A percentile compares a stretch with the other conserved stretches of the same genome.
phyloP scores from a whole-genome alignment of 2,113 vertebrate species.

The Pluvialis apricaria region DNA sequence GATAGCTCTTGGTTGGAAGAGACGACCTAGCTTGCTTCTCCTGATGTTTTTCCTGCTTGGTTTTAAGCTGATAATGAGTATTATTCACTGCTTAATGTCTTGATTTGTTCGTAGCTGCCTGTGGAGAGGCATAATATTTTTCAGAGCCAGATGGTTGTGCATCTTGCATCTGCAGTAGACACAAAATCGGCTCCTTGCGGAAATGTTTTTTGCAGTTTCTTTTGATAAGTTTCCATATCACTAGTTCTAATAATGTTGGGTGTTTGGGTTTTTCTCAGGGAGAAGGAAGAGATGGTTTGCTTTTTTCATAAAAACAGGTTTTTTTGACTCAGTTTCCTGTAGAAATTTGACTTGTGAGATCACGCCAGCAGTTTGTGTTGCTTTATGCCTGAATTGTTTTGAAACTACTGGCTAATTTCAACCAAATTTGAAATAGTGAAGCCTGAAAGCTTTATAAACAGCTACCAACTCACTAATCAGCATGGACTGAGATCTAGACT shows the following conservation, averaged over 20 bases:
- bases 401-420: not conserved
- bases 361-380: not conserved
- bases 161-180: not conserved
- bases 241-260: not conserved
- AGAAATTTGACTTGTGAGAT: not conserved
- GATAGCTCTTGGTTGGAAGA: not conserved
- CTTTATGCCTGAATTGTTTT: not conserved
- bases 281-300: not conserved
- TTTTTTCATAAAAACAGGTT: not conserved
- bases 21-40: not conserved
- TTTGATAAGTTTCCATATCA: not conserved
- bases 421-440: not conserved
- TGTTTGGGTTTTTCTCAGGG: not conserved
- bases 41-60: not conserved
- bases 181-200: not conserved
- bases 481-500: not conserved
- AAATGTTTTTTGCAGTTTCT: not conserved
- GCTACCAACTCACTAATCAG: not conserved
- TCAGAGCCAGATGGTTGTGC: conserved; percentile 37
- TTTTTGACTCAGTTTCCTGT: not conserved
- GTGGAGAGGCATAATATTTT: conserved; percentile 13
- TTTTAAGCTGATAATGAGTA: not conserved
- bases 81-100: not conserved
- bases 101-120: not conserved
- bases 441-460: not conserved